A percentile compares a stretch with the other conserved stretches of the same genome.
These are phyloP conservation scores for Ondatra zibethicus DNA, from an alignment of 2,113 vertebrate species.

Conservation along the genomic window DNA sequence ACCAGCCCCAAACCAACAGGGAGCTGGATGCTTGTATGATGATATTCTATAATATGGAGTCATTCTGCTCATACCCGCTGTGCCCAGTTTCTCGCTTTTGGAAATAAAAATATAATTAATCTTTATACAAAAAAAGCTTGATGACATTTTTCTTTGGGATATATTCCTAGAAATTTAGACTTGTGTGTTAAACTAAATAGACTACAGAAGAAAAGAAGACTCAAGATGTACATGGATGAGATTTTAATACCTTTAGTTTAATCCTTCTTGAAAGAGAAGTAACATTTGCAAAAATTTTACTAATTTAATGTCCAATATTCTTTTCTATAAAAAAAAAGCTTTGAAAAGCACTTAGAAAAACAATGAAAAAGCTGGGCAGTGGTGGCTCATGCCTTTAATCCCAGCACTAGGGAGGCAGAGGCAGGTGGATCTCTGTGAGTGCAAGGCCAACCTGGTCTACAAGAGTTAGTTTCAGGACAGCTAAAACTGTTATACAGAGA, in stretches of 20 bases:
- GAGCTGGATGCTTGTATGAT: too few species aligned
- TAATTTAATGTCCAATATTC: slow-evolving; percentile 31
- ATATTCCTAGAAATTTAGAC: slow-evolving; percentile 19
- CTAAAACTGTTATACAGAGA: too few species aligned
- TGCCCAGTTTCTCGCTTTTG: not conserved
- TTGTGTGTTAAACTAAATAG: too few species aligned
- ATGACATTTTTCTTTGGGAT: slow-evolving; percentile 6
- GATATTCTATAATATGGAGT: not conserved
- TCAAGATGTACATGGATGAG: not conserved
- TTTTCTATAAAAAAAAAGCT: slow-evolving; percentile 40
- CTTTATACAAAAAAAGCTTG: not conserved
- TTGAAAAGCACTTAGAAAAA: slow-evolving; percentile 43
- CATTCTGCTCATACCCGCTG: not conserved
- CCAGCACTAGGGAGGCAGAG: too few species aligned
- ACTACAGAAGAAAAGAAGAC: not conserved
- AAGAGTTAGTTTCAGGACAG: too few species aligned
- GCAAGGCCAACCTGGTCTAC: too few species aligned
- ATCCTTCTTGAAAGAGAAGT: slow-evolving; percentile 19
- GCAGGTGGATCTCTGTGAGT: too few species aligned
- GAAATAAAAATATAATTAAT: slow-evolving; percentile 21
- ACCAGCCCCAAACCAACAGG: not conserved
- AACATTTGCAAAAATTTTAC: slow-evolving; percentile 2
- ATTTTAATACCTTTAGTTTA: not conserved
- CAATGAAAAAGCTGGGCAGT: not conserved
- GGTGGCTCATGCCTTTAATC: too few species aligned